These are phyloP conservation scores for Clinocottus analis DNA, from an alignment of 2,113 vertebrate genomes.

Conservation along the genomic window DNA sequence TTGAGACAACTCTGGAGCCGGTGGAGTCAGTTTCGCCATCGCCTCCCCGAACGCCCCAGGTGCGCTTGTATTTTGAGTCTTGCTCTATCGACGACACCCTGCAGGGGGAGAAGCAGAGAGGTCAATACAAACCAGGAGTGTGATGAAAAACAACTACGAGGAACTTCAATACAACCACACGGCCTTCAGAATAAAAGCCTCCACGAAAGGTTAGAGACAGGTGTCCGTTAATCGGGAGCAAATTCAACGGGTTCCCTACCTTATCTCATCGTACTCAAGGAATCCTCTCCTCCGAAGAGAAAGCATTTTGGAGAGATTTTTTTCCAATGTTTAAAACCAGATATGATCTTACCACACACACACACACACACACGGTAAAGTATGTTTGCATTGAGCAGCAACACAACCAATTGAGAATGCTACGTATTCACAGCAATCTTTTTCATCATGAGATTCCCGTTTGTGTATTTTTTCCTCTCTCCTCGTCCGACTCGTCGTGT, in stretches of 20 bases:
- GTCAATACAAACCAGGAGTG: not conserved
- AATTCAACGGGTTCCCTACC: slow-evolving; percentile 58
- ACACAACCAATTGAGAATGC: not conserved
- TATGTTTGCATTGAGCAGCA: not conserved
- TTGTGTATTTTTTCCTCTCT: not conserved
- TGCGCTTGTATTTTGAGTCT: slow-evolving; percentile 87
- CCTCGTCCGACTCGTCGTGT: not conserved
- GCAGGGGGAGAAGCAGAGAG: not conserved
- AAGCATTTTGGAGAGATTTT: slow-evolving; percentile 69
- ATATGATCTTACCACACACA: slow-evolving; percentile 6
- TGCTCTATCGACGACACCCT: slow-evolving; percentile 92
- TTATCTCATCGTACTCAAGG: slow-evolving; percentile 71
- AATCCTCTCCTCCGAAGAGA: slow-evolving; percentile 65
- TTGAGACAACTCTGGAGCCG: slow-evolving; percentile 82
- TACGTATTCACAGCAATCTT: not conserved
- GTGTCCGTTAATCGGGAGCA: not conserved
- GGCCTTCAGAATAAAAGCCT: not conserved
- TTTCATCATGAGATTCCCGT: slow-evolving; percentile 7
- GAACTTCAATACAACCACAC: not conserved
- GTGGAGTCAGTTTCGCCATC: slow-evolving; percentile 63
- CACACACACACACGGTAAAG: not conserved
- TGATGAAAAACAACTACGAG: not conserved
- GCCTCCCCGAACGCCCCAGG: slow-evolving; percentile 84
- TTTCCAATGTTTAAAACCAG: slow-evolving; percentile 52
- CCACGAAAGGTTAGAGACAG: not conserved